Evolutionary conservation across 2,888 invertebrate genomes (phyloP), one percentile per base, ranked within the genome.

Genomic region (Thelaira solivaga): DNA sequence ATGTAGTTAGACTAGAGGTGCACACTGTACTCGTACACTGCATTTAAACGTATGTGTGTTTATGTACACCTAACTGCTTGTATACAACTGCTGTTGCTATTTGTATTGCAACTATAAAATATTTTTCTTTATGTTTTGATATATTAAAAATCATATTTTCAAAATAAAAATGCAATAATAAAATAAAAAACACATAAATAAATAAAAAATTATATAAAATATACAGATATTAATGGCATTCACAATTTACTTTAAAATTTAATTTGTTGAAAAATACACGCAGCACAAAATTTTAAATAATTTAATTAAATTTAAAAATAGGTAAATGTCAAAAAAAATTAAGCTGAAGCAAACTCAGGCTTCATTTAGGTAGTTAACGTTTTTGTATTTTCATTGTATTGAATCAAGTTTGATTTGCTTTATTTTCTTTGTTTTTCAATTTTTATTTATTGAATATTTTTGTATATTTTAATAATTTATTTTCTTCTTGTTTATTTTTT

Each of bases 141-240:
- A 57, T 47, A 57, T 68, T 68, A 47, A 57, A 67, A 68, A 59
- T 49, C 36, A 69, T 49, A 69, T 69, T 41, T 61, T 41, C n/a
- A 24, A 51, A 47, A 51, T 31, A n/a, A n/a, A n/a, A n/a, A 39
- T 26, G 26, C 4, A 45, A 69, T 51, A 41, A 49, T 69, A 8
- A 31, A 31, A 61, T n/a, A 59, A 16, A 16, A 8, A 49, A 20
- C n/a, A 20, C 6, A 7, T 45, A 20, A n/a, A 36, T 45, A 57
- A 57, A 20, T 57, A 34, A 26, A 13, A 7, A 29, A 13, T 1
- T 31, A 4, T 20, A 51, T 29, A 29, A 31, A 20, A 36, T n/a
- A 29, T 31, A 31, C 6, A n/a, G 16, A 45, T 29, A 53, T 43
- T 51, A 53, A 53, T 53, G 16, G 22, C 10, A 34, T 57, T 45